Evolutionary conservation across 1,140 invertebrate species (phyloP), one percentile per base, ranked within the genome.

Genomic region (Lethocerus indicus): DNA sequence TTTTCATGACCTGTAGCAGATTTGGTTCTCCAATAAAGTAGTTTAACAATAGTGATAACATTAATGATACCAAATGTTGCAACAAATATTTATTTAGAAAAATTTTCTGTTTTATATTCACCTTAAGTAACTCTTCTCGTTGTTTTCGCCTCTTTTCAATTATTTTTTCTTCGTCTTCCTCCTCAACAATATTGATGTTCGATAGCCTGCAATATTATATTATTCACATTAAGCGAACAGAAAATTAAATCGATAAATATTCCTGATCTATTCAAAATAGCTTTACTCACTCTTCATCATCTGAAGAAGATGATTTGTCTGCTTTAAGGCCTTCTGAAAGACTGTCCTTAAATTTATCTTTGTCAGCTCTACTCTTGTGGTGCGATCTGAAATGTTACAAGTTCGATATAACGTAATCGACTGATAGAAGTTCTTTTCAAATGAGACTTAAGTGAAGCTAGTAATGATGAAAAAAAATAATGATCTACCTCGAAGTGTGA

Each of bases 101-200:
- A 16, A 32, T 32, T 12, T 32, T 9, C 9, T 12, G 9, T 9
- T 12, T 12, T 12, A 40, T 40, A 54, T 62, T 62, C 69, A 86
- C 83, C 70, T 86, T 85, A 28, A 94, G 61, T 2, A 97, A 67
- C 61, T 87, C 86, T 67, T 94, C 88, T 39, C 92, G 71, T 63
- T 91, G 80, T 64, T 87, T 87, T 53, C 92, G 74, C 57, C 88
- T 71, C 60, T 78, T 76, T 63, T 94, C 86, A 65, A 96, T 96
- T 59, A 95, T 89, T 51, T 80, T 78, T 64, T 95, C 87, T 63
- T 94, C 91, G 63, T 93, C 87, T 65, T 94, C 90, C 52, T 95
- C 90, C 39, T 88, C 83, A 52, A 81, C 78, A 47, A 83, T 77
- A 53, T 87, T 83, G 42, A 88, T 78, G 51, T 86, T 78, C 13